Conservation (phyloP, 2,113 vertebrate species). For the Grammomys surdaster region DNA sequence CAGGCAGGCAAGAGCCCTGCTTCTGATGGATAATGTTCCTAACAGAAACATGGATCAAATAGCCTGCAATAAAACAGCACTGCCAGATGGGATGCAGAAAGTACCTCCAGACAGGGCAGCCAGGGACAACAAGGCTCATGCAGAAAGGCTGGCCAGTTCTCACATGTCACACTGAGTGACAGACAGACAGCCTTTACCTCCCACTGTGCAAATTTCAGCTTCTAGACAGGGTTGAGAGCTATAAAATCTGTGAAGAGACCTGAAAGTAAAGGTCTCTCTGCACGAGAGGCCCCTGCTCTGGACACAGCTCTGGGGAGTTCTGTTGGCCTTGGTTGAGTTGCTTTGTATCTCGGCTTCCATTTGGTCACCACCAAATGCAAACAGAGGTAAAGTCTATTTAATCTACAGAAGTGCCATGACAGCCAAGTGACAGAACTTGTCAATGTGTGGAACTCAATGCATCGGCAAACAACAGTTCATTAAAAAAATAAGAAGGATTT, state of each 20-base stretch:
- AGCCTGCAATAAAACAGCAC: not conserved
- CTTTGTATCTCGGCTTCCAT: not conserved
- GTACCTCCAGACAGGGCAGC: not conserved
- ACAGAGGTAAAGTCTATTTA: not conserved
- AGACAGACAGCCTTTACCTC: not conserved
- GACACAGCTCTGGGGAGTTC: not conserved
- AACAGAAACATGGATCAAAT: not conserved
- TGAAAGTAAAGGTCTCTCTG: not conserved
- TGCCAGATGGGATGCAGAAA: not conserved
- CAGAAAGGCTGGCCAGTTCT: not conserved
- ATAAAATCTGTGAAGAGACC: not conserved
- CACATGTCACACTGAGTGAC: not conserved
- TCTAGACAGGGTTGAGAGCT: not conserved
- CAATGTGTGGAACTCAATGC: not conserved
- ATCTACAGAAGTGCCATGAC: not conserved
- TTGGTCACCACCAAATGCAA: not conserved
- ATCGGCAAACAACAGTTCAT: not conserved
- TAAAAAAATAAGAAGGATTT: constrained; percentile 13
- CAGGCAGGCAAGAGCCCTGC: not conserved
- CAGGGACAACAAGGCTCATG: not conserved
- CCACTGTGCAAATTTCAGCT: not conserved
- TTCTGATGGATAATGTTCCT: not conserved
- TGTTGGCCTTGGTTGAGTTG: not conserved
- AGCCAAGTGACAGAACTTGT: not conserved
- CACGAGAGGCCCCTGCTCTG: not conserved